Conservation (phyloP, 1,140 invertebrate genomes). For the Tachypleus tridentatus region DNA sequence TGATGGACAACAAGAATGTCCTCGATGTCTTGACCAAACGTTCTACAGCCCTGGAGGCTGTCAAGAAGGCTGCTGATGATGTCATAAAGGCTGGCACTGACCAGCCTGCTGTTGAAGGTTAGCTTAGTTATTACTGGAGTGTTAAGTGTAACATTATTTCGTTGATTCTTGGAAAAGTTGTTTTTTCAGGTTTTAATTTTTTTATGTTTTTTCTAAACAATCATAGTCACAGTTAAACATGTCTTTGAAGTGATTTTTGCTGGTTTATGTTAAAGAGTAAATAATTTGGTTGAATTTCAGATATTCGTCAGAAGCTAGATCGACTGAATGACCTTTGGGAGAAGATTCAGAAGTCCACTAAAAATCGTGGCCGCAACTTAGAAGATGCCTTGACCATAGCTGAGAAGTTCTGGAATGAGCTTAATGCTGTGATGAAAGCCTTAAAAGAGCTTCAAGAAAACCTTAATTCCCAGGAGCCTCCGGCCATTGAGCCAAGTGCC, state of each 20-base stretch:
- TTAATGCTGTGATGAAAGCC: conserved; percentile 73
- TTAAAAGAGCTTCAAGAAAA: conserved; percentile 81
- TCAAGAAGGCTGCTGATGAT: conserved; percentile 83
- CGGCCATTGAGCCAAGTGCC: conserved; percentile 76
- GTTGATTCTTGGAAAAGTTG: no score
- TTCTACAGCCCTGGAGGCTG: conserved; percentile 81
- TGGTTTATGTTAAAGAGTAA: no score
- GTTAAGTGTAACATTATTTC: no score
- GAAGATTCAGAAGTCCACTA: conserved; percentile 75
- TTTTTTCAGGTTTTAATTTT: no score
- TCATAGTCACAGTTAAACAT: no score
- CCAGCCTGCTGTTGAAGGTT: conserved; percentile 71
- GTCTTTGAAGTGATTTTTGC: no score
- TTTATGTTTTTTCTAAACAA: no score
- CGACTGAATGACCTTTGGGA: conserved; percentile 86
- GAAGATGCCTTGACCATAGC: conserved; percentile 79
- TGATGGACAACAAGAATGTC: conserved; percentile 80
- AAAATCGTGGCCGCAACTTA: conserved; percentile 61
- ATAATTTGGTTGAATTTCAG: conserved; percentile 32
- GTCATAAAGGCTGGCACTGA: conserved; percentile 77
- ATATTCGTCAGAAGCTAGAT: conserved; percentile 86
- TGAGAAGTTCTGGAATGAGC: conserved; percentile 89
- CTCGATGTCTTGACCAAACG: conserved; percentile 85
- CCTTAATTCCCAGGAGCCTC: conserved; percentile 73
- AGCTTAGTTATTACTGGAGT: conserved; percentile 2